A percentile compares a stretch with the other conserved stretches of the same genome.
phyloP scores from a whole-genome alignment of 2,113 vertebrate genomes.

The Pygoscelis adeliae region DNA sequence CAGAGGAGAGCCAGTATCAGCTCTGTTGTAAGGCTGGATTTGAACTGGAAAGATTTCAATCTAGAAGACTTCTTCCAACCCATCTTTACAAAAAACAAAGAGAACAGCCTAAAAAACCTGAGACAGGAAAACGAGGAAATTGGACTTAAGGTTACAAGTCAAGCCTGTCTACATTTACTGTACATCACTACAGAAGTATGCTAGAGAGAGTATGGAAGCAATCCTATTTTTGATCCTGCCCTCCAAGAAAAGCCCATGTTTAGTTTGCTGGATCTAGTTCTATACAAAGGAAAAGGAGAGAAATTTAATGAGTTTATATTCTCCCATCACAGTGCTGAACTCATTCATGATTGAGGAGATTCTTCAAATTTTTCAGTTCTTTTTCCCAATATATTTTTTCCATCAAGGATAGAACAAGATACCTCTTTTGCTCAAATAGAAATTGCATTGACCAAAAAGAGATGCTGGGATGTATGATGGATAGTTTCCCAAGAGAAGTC shows the following conservation, averaged over 20 bases:
- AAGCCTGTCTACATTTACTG: not conserved
- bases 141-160: not conserved
- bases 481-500: not conserved
- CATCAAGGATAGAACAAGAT: not conserved
- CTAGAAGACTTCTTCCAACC: not conserved
- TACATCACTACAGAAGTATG: not conserved
- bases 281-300: not conserved
- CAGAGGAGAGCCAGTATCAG: not conserved
- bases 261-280: not conserved
- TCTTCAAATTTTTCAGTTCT: not conserved
- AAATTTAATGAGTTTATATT: not conserved
- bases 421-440: not conserved
- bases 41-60: not conserved
- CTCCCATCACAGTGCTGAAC: not conserved
- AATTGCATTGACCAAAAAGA: not conserved
- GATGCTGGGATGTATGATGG: not conserved
- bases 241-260: not conserved
- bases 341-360: not conserved
- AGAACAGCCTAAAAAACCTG: not conserved
- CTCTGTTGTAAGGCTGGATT: not conserved
- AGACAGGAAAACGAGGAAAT: not conserved
- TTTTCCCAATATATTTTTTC: not conserved
- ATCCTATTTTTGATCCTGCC: not conserved
- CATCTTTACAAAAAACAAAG: not conserved
- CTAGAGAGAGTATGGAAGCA: not conserved